Evolutionary conservation across 2,797 vertebrate genomes (phyloP).

Genomic region (Moxostoma hubbsi): DNA sequence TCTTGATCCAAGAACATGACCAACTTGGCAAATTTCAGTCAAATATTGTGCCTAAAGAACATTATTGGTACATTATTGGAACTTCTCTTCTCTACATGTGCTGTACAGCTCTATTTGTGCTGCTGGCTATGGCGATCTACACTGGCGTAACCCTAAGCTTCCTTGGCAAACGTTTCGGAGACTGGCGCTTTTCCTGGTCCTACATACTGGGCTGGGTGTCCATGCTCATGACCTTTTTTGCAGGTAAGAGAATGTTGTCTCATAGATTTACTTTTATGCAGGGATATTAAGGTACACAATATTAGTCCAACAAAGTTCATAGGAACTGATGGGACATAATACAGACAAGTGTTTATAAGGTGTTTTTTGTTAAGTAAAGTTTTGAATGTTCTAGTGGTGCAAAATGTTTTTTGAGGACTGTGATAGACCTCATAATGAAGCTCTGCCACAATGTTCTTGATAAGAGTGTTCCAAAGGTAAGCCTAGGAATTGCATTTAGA

Average conservation of each 20-base stretch:
- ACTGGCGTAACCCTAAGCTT: slow-evolving; percentile 88
- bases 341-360: not conserved
- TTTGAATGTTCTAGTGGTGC: not conserved
- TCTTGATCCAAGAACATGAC: too few species aligned
- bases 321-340: not conserved
- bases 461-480: not conserved
- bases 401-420: not conserved
- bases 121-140: slow-evolving; percentile 86
- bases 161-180: slow-evolving; percentile 84
- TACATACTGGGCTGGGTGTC: slow-evolving; percentile 90
- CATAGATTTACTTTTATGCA: not conserved
- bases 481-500: not conserved
- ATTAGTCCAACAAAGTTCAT: not conserved
- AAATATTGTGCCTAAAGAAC: not conserved
- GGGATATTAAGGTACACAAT: not conserved
- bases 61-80: not conserved
- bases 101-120: slow-evolving; percentile 79
- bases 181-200: slow-evolving; percentile 93
- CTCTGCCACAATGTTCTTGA: not conserved
- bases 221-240: slow-evolving; percentile 89
- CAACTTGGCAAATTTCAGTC: too few species aligned
- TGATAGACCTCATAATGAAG: not conserved
- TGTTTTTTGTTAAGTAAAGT: not conserved
- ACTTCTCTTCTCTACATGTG: not conserved
- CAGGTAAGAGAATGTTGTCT: slow-evolving; percentile 72